These are phyloP conservation scores for Phalera bucephala DNA, from an alignment of 2,888 invertebrate genomes.

Conservation along the genomic window DNA sequence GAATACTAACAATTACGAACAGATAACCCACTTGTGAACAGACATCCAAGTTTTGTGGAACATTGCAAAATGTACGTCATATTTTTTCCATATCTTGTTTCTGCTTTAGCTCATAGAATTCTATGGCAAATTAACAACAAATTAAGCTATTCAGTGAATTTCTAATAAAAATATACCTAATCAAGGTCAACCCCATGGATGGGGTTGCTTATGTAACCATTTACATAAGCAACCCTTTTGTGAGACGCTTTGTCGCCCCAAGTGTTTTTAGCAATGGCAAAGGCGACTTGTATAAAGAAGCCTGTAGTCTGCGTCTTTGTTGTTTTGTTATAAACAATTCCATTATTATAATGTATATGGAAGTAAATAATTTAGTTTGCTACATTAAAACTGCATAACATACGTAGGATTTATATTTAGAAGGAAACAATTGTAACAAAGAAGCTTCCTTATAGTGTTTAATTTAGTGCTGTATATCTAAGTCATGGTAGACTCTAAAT, in stretches of 20 bases:
- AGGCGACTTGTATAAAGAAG: slow-evolving; percentile 43
- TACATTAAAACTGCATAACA: too few relatives aligned
- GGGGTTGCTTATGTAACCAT: too few relatives aligned
- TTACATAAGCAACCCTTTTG: slow-evolving; percentile 36
- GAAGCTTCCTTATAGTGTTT: too few relatives aligned
- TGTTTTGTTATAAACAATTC: slow-evolving; percentile 30
- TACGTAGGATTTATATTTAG: too few relatives aligned
- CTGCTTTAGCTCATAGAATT: neutral
- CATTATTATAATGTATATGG: too few relatives aligned
- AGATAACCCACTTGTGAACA: neutral
- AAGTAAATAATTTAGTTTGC: too few relatives aligned
- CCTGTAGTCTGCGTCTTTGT: slow-evolving; percentile 35
- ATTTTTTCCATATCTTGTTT: slow-evolving; percentile 1
- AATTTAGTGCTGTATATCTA: too few relatives aligned
- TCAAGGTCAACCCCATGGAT: slow-evolving; percentile 16
- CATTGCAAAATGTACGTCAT: slow-evolving; percentile 6
- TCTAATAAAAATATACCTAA: slow-evolving; percentile 13
- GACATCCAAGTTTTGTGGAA: neutral
- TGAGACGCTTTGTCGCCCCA: slow-evolving; percentile 26
- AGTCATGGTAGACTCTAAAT: too few relatives aligned
- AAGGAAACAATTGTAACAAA: too few relatives aligned
- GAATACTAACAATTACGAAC: neutral
- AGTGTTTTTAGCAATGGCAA: slow-evolving; percentile 26
- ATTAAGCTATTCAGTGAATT: slow-evolving; percentile 11
- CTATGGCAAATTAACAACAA: neutral